phyloP scores from a whole-genome alignment of 2,113 vertebrate species.

The Sphaerodactylus townsendi region DNA sequence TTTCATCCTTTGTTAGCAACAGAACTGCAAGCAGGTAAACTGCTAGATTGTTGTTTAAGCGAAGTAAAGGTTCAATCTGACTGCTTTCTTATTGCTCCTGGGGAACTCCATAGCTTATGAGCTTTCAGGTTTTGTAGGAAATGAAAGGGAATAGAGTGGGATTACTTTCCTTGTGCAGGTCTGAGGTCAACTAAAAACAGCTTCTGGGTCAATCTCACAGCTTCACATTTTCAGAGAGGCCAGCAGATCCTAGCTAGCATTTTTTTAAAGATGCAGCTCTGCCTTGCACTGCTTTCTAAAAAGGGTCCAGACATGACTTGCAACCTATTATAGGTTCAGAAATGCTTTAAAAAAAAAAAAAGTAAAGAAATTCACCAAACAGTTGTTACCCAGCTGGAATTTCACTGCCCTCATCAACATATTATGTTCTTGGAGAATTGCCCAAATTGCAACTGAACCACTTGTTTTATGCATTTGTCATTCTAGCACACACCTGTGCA shows the following conservation, averaged over 20 bases:
- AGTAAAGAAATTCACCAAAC: slow-evolving; percentile 6
- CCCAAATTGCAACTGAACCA: background rate
- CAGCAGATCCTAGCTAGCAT: background rate
- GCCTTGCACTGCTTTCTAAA: slow-evolving; percentile 25
- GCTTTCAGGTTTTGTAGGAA: slow-evolving; percentile 63
- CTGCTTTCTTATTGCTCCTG: slow-evolving; percentile 43
- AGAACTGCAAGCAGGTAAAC: slow-evolving; percentile 43
- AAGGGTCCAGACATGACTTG: background rate
- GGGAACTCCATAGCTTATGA: slow-evolving; percentile 54
- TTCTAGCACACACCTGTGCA: background rate
- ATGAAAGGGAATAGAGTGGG: slow-evolving; percentile 65
- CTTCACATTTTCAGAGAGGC: slow-evolving; percentile 2
- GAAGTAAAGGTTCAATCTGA: slow-evolving; percentile 57
- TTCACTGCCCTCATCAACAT: background rate
- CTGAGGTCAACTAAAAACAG: slow-evolving; percentile 56
- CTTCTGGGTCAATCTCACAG: slow-evolving; percentile 52
- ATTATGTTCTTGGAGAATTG: background rate
- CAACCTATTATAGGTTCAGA: background rate
- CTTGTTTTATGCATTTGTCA: background rate
- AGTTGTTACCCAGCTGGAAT: background rate
- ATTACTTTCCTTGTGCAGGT: slow-evolving; percentile 55
- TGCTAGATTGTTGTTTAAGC: slow-evolving; percentile 39
- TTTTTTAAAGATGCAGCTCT: background rate
- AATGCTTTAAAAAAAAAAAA: too few species aligned
- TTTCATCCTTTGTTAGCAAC: slow-evolving; percentile 36